Conservation (phyloP, 2,888 invertebrate genomes). For the Chaetogeoica ovagalla region DNA sequence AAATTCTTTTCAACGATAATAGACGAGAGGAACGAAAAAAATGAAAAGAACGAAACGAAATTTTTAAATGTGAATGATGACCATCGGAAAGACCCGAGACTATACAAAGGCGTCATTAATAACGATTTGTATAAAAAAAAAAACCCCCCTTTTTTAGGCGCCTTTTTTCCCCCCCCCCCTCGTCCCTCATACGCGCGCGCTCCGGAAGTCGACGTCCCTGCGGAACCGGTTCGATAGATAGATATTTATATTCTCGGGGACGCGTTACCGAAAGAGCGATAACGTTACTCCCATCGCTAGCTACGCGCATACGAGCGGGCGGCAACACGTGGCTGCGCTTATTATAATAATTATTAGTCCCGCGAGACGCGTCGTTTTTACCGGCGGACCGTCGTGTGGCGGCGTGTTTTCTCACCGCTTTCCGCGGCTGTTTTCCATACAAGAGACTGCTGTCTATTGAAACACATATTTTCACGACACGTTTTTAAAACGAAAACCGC, state of each 20-base stretch:
- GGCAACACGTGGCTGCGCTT: conserved; percentile 49
- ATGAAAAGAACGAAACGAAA: too few species aligned
- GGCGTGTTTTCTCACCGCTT: conserved; percentile 45
- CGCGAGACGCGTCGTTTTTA: conserved; percentile 29
- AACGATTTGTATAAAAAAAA: conserved; percentile 52
- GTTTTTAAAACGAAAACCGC: conserved; percentile 52
- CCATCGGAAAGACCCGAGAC: conserved; percentile 48
- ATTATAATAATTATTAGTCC: conserved; percentile 29
- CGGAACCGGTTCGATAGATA: conserved; percentile 50
- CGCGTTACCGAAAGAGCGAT: not conserved
- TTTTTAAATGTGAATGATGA: conserved; percentile 51
- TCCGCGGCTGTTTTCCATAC: conserved; percentile 34
- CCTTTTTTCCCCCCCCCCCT: not conserved
- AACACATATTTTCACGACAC: conserved; percentile 51
- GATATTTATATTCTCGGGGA: conserved; percentile 30
- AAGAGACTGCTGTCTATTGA: conserved; percentile 46
- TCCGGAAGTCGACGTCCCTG: conserved; percentile 38
- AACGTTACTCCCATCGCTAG: too few species aligned
- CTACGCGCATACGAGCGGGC: too few species aligned
- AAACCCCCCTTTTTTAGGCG: conserved; percentile 20
- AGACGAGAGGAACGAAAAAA: not conserved
- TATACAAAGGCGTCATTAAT: conserved; percentile 47
- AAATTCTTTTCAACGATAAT: too few species aligned
- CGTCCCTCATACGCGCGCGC: not conserved
- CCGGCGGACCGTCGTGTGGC: not conserved